Conservation (phyloP, 2,888 invertebrate genomes). For the Lycocerus yunnanus region DNA sequence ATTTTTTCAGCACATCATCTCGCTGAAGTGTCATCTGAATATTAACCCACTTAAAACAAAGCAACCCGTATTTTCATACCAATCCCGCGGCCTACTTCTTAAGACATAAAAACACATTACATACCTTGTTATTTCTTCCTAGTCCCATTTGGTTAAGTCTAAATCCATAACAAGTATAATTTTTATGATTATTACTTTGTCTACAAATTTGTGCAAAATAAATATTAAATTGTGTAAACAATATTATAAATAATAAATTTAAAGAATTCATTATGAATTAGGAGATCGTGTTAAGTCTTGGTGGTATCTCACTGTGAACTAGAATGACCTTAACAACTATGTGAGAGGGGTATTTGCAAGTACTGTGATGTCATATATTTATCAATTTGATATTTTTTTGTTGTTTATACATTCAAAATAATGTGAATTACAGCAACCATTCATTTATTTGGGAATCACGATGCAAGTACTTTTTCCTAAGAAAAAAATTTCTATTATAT, state of each 20-base stretch:
- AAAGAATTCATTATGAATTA: background rate
- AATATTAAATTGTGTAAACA: background rate
- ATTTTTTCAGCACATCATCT: too few relatives aligned
- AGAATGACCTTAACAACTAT: background rate
- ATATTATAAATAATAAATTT: background rate
- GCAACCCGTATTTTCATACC: too few relatives aligned
- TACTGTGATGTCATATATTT: background rate
- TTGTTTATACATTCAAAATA: background rate
- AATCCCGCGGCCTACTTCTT: too few relatives aligned
- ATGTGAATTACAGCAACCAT: background rate
- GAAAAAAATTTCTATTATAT: background rate
- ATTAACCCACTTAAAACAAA: too few relatives aligned
- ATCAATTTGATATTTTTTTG: background rate
- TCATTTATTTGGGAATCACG: background rate
- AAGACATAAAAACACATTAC: background rate
- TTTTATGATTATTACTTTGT: constrained; percentile 15
- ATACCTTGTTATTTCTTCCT: constrained; percentile 10
- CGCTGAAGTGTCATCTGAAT: too few relatives aligned
- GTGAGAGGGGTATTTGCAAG: background rate
- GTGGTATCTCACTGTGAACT: background rate
- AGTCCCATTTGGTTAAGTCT: constrained; percentile 1
- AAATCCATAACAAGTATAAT: constrained; percentile 18
- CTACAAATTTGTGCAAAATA: constrained; percentile 5
- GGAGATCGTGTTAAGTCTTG: background rate
- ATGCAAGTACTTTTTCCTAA: too few relatives aligned